Percentiles rank a stretch among this genome's conserved stretches.
phyloP scores from a whole-genome alignment of 2,888 invertebrate genomes.

The Enchytraeus crypticus region DNA sequence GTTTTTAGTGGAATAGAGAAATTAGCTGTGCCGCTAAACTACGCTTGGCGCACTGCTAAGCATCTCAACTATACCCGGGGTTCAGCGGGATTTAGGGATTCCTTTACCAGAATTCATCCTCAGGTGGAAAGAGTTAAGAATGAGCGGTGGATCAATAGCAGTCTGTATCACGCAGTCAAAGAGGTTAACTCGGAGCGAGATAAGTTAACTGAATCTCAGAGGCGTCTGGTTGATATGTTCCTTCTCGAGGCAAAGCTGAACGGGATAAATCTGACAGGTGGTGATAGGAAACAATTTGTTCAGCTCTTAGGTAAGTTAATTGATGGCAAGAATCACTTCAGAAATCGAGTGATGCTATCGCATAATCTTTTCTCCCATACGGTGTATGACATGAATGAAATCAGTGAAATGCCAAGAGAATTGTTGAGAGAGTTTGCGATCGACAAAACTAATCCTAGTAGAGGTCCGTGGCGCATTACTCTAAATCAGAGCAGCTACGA shows the following conservation, averaged over 20 bases:
- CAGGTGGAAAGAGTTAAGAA: slow-evolving; percentile 63
- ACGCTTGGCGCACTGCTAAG: slow-evolving; percentile 79
- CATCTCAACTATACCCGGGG: slow-evolving; percentile 71
- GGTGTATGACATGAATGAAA: slow-evolving; percentile 59
- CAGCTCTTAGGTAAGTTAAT: slow-evolving; percentile 54
- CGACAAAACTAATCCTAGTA: slow-evolving; percentile 56
- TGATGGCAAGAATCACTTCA: slow-evolving; percentile 58
- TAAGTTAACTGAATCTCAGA: slow-evolving; percentile 57
- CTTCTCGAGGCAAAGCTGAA: slow-evolving; percentile 72
- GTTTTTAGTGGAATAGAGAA: slow-evolving; percentile 52
- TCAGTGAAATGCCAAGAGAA: slow-evolving; percentile 62
- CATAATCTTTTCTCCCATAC: slow-evolving; percentile 61
- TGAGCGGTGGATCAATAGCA: slow-evolving; percentile 63
- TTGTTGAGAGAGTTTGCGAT: slow-evolving; percentile 60
- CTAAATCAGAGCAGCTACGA: slow-evolving; percentile 65
- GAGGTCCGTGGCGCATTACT: slow-evolving; percentile 76
- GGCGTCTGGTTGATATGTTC: slow-evolving; percentile 67
- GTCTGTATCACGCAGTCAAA: slow-evolving; percentile 64
- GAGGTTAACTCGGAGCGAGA: slow-evolving; percentile 44
- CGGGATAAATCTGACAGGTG: slow-evolving; percentile 62
- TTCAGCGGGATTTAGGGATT: slow-evolving; percentile 30
- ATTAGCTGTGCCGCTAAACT: slow-evolving; percentile 64
- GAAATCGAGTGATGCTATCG: slow-evolving; percentile 49
- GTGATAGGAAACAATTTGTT: slow-evolving; percentile 54
- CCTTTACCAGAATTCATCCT: slow-evolving; percentile 33